Evolutionary conservation across 2,888 invertebrate genomes (phyloP).

Genomic region (Pristionchus japonicus): DNA sequence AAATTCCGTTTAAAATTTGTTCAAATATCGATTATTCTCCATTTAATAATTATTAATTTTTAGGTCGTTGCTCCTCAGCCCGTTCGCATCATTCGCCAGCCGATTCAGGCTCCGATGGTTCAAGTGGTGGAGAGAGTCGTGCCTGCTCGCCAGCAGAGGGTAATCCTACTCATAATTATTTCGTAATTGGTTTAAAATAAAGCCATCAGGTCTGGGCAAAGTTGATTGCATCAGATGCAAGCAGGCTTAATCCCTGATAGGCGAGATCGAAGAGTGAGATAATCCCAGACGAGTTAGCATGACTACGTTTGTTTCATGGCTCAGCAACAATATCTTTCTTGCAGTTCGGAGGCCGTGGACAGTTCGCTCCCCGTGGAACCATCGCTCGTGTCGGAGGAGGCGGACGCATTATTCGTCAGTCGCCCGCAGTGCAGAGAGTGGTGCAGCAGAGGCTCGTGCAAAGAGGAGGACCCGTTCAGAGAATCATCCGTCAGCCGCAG

Average conservation of each 20-base stretch:
- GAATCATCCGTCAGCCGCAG: constrained; percentile 28
- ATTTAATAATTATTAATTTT: not conserved
- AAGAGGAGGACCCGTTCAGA: not conserved
- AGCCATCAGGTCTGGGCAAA: constrained; percentile 30
- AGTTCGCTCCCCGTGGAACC: not conserved
- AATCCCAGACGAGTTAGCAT: constrained; percentile 1
- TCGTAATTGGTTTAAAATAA: not conserved
- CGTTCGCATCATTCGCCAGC: constrained; percentile 42
- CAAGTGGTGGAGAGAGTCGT: constrained; percentile 41
- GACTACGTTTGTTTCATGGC: constrained; percentile 31
- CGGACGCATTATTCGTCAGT: constrained; percentile 35
- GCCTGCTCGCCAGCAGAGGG: constrained; percentile 32
- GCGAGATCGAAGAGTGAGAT: constrained; percentile 18
- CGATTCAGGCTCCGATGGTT: constrained; percentile 28
- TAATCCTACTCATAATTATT: not conserved
- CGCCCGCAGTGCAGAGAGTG: constrained; percentile 6
- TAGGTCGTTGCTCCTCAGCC: constrained; percentile 30
- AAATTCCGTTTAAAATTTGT: too few relatives aligned
- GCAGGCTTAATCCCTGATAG: constrained; percentile 25
- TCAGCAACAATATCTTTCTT: not conserved
- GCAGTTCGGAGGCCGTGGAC: constrained; percentile 15
- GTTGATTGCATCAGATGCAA: not conserved
- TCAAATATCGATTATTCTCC: too few relatives aligned
- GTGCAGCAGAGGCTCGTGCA: not conserved
- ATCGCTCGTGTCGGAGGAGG: constrained; percentile 27